Base-by-base conservation (phyloP, 2,797 vertebrate genomes). In the Tiaroga cobitis region DNA sequence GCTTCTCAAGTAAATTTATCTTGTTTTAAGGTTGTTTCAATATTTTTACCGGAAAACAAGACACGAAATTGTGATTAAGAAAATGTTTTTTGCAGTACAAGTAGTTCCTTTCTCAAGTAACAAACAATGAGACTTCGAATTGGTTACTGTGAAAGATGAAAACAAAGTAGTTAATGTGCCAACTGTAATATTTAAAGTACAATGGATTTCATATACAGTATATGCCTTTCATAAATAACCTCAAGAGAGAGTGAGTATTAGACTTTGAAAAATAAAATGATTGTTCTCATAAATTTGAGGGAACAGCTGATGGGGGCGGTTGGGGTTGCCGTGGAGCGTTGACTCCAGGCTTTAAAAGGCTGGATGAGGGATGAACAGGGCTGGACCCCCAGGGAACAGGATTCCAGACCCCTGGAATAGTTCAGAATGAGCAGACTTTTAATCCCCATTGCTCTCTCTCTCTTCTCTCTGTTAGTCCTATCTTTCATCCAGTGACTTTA, bases 391-490 rank as follows among this genome's bases (percentile, higher is more conserved):
- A 34, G 93, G 93, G 94, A 93, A 89, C 18, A 46, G 88, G 90
- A 95, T 95, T 94, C 94, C 93, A 94, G 43, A 89, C 92, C 94
- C 94, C 92, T 92, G 92, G 93, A 96, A 96, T 96, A 96, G 94
- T 95, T 95, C 93, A 95, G 95, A 95, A 95, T 95, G 95, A 94
- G 90, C 74, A 85, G 94, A 92, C 94, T 94, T 94, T 94, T 95
- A 96, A 91, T 91, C 90, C 90, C 90, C 88, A 85, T 89, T 88
- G 81, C 85, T 80, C 82, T 84, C 81, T 46, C 29, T 29, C 79
- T 81, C 80, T 81, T 83, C 69, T 82, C 82, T 85, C 81, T 86
- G 59, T 70, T 74, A 83, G 67, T 77, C 41, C 85, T 86, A 63
- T 67, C 86, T 86, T 85, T 86, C 85, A 84, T 85, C 83, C 76